Conservation (phyloP, 1,140 invertebrate genomes). For the Choristoneura fumiferana region DNA sequence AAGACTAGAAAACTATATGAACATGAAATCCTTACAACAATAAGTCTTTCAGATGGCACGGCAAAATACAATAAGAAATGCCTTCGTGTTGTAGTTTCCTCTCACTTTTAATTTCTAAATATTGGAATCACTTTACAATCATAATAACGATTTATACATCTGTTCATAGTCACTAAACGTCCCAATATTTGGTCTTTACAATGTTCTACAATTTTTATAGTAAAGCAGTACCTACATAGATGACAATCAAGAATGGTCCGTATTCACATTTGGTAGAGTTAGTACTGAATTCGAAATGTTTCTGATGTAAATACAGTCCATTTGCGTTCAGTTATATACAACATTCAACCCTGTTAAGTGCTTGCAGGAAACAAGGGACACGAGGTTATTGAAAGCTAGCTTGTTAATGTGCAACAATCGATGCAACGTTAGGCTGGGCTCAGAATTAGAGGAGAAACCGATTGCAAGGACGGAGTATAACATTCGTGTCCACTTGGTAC, state of each 20-base stretch:
- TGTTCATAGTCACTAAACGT: conserved; percentile 61
- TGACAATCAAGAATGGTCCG: conserved; percentile 36
- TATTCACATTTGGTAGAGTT: conserved; percentile 33
- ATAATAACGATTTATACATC: conserved; percentile 74
- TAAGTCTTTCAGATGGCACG: conserved; percentile 76
- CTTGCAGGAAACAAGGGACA: conserved; percentile 71
- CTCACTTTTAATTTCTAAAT: conserved; percentile 62
- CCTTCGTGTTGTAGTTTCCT: conserved; percentile 54
- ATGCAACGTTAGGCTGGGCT: conserved; percentile 53
- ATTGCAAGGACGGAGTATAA: conserved; percentile 41
- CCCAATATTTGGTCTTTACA: conserved; percentile 61
- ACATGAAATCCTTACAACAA: conserved; percentile 74
- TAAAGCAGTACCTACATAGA: conserved; percentile 47
- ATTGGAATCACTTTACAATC: conserved; percentile 71
- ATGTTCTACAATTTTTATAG: conserved; percentile 49
- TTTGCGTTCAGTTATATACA: conserved; percentile 55
- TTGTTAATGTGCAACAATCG: conserved; percentile 51
- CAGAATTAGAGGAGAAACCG: conserved; percentile 30
- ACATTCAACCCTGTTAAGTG: conserved; percentile 63
- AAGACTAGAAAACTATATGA: conserved; percentile 77
- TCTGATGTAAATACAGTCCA: conserved; percentile 43
- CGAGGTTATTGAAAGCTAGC: conserved; percentile 60
- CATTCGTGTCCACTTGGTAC: conserved; percentile 73
- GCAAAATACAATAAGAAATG: conserved; percentile 71
- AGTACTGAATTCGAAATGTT: conserved; percentile 31